Conservation (phyloP, 2,113 vertebrate species). For the Megaptera novaeangliae region DNA sequence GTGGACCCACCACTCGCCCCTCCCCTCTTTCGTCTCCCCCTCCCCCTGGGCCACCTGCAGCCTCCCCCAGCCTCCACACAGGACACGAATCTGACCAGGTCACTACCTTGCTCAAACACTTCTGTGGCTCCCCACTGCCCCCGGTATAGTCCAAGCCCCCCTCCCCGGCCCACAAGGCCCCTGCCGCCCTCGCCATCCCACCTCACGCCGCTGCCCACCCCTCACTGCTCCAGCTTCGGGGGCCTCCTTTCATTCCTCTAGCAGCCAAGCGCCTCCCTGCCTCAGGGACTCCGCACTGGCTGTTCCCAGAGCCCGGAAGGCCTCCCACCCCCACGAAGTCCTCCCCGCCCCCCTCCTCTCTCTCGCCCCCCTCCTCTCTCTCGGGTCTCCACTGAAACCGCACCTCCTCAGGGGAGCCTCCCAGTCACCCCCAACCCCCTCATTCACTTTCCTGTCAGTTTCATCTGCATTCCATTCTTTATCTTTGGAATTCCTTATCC, state of each 20-base stretch:
- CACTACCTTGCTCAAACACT: background rate
- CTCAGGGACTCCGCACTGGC: background rate
- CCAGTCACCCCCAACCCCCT: background rate
- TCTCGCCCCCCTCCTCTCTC: no score
- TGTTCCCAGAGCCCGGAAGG: background rate
- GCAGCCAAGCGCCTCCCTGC: background rate
- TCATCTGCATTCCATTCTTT: background rate
- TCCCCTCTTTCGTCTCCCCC: background rate
- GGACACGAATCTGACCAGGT: background rate
- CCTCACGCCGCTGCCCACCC: no score
- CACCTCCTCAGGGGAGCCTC: background rate
- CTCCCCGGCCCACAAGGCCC: background rate
- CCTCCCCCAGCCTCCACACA: background rate
- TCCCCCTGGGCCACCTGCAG: background rate
- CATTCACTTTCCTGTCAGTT: background rate
- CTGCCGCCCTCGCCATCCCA: background rate
- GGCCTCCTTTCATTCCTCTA: background rate
- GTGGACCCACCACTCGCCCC: background rate
- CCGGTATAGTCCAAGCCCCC: no score
- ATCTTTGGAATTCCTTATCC: background rate
- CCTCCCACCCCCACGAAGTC: background rate
- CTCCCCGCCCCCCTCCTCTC: background rate
- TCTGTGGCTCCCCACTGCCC: background rate
- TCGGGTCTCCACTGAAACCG: background rate
- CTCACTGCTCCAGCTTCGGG: no score